A percentile compares a stretch with the other conserved stretches of the same genome.
Evolutionary conservation across 2,797 vertebrate species (phyloP).

Genomic region (Micropoecilia bifurca): DNA sequence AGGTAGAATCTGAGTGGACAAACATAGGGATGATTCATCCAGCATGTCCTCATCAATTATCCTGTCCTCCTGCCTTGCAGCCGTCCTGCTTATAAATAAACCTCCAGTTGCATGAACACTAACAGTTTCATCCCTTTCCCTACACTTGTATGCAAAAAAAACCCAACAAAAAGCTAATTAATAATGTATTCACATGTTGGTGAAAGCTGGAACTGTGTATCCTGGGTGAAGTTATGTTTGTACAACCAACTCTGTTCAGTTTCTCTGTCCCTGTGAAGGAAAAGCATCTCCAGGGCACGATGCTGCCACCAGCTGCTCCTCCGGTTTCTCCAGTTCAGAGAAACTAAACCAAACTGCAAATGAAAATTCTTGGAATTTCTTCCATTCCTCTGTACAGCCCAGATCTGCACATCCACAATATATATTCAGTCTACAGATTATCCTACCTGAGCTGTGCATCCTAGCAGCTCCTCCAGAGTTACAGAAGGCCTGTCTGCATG

Average conservation of each 20-base stretch:
- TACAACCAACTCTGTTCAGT: neutral
- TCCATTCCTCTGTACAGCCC: neutral
- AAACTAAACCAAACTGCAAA: neutral
- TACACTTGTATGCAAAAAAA: neutral
- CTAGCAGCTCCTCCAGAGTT: neutral
- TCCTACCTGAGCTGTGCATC: neutral
- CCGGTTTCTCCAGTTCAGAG: neutral
- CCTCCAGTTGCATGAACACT: neutral
- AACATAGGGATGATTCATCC: slow-evolving; percentile 13
- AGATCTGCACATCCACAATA: neutral
- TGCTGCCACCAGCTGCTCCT: neutral
- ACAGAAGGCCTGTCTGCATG: neutral
- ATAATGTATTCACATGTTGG: no score
- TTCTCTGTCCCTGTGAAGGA: neutral
- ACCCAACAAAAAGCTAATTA: neutral
- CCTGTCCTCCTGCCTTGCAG: slow-evolving; percentile 29
- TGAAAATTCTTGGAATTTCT: neutral
- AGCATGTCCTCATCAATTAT: slow-evolving; percentile 11
- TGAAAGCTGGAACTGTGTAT: neutral
- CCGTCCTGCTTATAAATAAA: slow-evolving; percentile 31
- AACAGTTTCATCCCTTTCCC: slow-evolving; percentile 11
- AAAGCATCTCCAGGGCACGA: neutral
- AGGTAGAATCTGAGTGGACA: slow-evolving; percentile 23
- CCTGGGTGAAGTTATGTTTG: neutral
- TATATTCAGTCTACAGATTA: neutral